phyloP scores from a whole-genome alignment of 2,888 invertebrate species.

The Drosophila phalerata region DNA sequence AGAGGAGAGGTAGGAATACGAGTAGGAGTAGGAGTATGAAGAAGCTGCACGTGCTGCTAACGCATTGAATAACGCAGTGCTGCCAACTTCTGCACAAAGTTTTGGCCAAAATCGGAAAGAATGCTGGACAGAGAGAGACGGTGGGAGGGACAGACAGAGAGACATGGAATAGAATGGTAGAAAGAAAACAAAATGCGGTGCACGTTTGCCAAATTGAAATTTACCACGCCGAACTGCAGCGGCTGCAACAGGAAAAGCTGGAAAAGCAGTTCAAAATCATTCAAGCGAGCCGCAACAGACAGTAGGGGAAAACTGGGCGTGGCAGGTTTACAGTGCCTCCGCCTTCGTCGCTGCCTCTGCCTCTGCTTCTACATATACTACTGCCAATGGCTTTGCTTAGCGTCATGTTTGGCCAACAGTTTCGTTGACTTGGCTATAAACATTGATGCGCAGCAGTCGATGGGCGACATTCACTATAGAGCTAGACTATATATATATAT shows the following conservation, averaged over 20 bases:
- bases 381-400: constrained; percentile 15
- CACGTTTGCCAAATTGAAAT: constrained; percentile 71
- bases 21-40: background rate
- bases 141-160: background rate
- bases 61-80: constrained; percentile 47
- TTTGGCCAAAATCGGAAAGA: constrained; percentile 20
- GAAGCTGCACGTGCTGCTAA: constrained; percentile 51
- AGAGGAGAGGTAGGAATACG: background rate
- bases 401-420: constrained; percentile 42
- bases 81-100: constrained; percentile 38
- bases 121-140: background rate
- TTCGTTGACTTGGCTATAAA: constrained; percentile 57
- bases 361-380: background rate
- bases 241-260: constrained; percentile 12
- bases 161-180: background rate
- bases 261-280: constrained; percentile 35
- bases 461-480: constrained; percentile 30
- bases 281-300: constrained; percentile 44
- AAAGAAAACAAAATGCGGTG: constrained; percentile 46
- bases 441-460: constrained; percentile 54
- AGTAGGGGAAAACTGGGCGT: constrained; percentile 33
- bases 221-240: constrained; percentile 56
- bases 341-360: background rate
- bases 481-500: background rate
- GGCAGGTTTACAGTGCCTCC: constrained; percentile 12